phyloP scores from a whole-genome alignment of 2,797 vertebrate species.

The Microctenopoma steveboyesi region DNA sequence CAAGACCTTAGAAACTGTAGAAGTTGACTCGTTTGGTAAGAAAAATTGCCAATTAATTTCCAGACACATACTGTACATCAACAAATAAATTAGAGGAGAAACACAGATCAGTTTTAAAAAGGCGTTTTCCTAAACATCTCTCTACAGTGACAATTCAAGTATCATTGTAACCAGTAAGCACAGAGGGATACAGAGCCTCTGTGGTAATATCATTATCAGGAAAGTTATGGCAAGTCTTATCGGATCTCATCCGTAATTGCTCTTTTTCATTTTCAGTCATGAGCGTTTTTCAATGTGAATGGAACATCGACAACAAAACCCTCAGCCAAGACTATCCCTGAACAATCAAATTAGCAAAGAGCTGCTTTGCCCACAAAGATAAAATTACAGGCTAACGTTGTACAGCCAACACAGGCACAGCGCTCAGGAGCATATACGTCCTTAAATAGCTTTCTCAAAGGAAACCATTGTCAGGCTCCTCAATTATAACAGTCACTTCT shows the following conservation, averaged over 20 bases:
- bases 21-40: too few relatives aligned
- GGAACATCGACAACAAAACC: conserved; percentile 2
- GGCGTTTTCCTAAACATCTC: not conserved
- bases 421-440: not conserved
- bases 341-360: conserved; percentile 17
- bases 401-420: conserved; percentile 1
- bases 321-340: not conserved
- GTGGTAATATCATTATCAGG: not conserved
- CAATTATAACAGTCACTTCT: conserved; percentile 18
- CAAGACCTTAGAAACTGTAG: too few relatives aligned
- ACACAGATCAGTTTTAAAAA: not conserved
- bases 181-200: not conserved
- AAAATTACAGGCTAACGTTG: not conserved
- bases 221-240: not conserved
- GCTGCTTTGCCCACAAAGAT: conserved; percentile 8
- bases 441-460: conserved; percentile 11
- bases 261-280: conserved; percentile 1
- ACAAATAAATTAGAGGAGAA: not conserved
- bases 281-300: not conserved
- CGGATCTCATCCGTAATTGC: not conserved
- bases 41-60: too few relatives aligned
- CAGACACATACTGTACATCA: too few relatives aligned
- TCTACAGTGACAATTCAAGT: not conserved
- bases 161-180: not conserved
- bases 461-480: conserved; percentile 6